These are phyloP conservation scores for Sinocyclocheilus maitianheensis DNA, from an alignment of 2,113 vertebrate species.

Conservation along the genomic window DNA sequence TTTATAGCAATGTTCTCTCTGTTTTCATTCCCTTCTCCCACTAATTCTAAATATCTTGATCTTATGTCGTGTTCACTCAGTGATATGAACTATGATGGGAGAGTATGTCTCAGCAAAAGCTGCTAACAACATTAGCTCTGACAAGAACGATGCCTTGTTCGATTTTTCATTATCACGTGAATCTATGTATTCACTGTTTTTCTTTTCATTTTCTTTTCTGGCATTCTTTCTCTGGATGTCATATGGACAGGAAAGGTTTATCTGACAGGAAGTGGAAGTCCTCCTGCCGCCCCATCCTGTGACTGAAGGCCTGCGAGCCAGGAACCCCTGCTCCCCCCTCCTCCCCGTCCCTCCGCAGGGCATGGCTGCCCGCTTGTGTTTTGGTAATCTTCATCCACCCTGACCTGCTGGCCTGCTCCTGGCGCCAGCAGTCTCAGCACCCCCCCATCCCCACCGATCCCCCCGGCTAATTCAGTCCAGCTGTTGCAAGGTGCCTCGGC, in stretches of 20 bases:
- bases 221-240: constrained; percentile 59
- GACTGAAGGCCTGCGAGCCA: constrained; percentile 66
- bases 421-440: constrained; percentile 76
- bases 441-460: constrained; percentile 61
- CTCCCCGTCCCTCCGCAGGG: constrained; percentile 49
- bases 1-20: constrained; percentile 22
- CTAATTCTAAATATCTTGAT: constrained; percentile 13
- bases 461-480: constrained; percentile 76
- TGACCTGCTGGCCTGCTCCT: constrained; percentile 77
- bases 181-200: constrained; percentile 23
- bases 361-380: constrained; percentile 75
- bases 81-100: background rate
- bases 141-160: background rate
- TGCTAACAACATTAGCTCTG: background rate
- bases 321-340: constrained; percentile 71
- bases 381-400: constrained; percentile 78
- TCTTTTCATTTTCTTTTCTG: constrained; percentile 9
- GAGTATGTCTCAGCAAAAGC: background rate
- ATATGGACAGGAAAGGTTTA: constrained; percentile 76
- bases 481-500: constrained; percentile 79
- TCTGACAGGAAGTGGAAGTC: constrained; percentile 79
- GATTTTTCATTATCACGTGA: background rate
- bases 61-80: constrained; percentile 5
- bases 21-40: constrained; percentile 17
- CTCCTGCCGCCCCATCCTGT: constrained; percentile 68